These are phyloP conservation scores for Enoplolaimus lenunculus DNA, from an alignment of 2,888 invertebrate species.

Conservation along the genomic window DNA sequence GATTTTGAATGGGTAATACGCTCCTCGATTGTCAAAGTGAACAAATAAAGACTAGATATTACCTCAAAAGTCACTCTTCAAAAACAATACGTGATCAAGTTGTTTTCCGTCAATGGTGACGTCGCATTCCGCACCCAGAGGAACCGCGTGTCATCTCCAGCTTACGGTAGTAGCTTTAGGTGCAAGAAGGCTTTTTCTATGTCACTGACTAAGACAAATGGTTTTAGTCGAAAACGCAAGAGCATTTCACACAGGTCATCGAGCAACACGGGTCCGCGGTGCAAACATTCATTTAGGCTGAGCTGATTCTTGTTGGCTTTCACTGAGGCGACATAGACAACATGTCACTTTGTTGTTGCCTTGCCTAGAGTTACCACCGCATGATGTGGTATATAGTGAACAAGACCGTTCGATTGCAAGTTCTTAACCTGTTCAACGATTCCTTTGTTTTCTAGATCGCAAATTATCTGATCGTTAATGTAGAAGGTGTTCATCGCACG, in stretches of 20 bases:
- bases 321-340: constrained; percentile 29
- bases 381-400: constrained; percentile 26
- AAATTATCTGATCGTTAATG: neutral
- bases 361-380: constrained; percentile 22
- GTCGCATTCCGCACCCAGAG: constrained; percentile 24
- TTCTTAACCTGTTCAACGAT: constrained; percentile 17
- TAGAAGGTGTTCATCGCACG: neutral
- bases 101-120: neutral
- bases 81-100: constrained; percentile 23
- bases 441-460: constrained; percentile 9
- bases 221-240: constrained; percentile 13
- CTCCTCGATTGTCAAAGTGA: neutral
- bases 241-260: constrained; percentile 22
- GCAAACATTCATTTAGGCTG: constrained; percentile 24
- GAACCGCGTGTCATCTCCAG: constrained; percentile 24
- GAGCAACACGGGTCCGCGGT: constrained; percentile 23
- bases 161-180: constrained; percentile 13
- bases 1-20: neutral
- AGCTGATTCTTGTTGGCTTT: neutral
- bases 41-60: constrained; percentile 21
- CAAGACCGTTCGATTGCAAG: neutral
- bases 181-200: constrained; percentile 20
- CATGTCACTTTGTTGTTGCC: constrained; percentile 28
- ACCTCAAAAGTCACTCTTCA: constrained; percentile 25
- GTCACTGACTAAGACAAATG: constrained; percentile 21